Conservation (phyloP, 2,888 invertebrate genomes). For the Microdon myrmicae region DNA sequence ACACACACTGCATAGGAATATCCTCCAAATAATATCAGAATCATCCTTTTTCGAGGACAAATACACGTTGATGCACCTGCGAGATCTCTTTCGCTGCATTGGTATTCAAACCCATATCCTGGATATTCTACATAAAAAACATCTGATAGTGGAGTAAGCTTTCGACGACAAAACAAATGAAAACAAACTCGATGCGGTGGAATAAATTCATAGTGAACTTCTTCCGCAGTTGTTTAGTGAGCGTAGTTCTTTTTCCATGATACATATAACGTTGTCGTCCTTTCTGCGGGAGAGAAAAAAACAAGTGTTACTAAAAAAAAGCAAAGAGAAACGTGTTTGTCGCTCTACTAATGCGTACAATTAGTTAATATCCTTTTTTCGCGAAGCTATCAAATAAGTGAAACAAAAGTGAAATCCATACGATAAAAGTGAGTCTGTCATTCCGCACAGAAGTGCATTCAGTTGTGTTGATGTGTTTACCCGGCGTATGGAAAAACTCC, state of each 20-base stretch:
- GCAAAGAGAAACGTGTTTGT: conserved; percentile 11
- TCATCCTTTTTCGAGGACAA: conserved; percentile 9
- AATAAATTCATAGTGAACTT: conserved; percentile 43
- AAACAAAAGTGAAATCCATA: conserved; percentile 7
- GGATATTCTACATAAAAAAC: no score
- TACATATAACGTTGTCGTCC: conserved; percentile 36
- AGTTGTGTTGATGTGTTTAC: conserved; percentile 47
- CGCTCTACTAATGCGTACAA: conserved; percentile 30
- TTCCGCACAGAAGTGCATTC: conserved; percentile 18
- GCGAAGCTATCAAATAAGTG: no score
- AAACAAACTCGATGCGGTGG: conserved; percentile 48
- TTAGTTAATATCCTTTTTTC: conserved; percentile 32
- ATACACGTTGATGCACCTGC: no score
- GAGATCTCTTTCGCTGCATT: no score
- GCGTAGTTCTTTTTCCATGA: conserved; percentile 33
- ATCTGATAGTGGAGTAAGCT: conserved; percentile 9
- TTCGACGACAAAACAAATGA: conserved; percentile 14
- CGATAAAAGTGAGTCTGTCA: conserved; percentile 4
- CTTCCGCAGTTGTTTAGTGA: conserved; percentile 19
- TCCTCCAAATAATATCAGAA: conserved; percentile 36
- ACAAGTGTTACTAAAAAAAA: conserved; percentile 38
- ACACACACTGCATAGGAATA: conserved; percentile 38
- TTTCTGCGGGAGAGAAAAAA: conserved; percentile 21
- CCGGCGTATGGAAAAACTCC: conserved; percentile 43
- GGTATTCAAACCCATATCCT: no score